phyloP scores from a whole-genome alignment of 1,140 invertebrate genomes.

The Bombyx mori region DNA sequence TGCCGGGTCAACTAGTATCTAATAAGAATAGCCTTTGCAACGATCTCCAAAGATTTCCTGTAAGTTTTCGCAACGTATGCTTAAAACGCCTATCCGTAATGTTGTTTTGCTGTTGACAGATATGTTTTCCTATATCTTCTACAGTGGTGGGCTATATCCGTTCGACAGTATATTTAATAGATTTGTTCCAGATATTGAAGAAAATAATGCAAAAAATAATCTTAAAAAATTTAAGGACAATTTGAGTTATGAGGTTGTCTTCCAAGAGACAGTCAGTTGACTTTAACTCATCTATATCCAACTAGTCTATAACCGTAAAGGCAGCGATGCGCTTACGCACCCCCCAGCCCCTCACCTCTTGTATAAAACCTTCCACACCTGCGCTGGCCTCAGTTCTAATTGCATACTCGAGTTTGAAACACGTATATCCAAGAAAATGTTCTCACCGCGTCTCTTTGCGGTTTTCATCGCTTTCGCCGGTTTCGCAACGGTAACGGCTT shows the following conservation, averaged over 20 bases:
- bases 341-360: constrained; percentile 34
- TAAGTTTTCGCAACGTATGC: no score
- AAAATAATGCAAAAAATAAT: neutral
- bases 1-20: no score
- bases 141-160: no score
- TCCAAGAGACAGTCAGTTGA: constrained; percentile 2
- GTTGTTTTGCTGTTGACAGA: no score
- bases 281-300: constrained; percentile 20
- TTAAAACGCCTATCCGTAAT: no score
- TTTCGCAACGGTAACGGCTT: constrained; percentile 33
- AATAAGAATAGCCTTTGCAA: no score
- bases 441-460: constrained; percentile 43
- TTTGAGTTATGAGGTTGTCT: neutral
- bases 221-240: no score
- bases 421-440: constrained; percentile 51
- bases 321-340: constrained; percentile 45
- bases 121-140: no score
- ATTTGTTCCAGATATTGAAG: neutral
- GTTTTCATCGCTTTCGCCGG: constrained; percentile 35
- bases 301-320: constrained; percentile 28
- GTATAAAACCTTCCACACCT: constrained; percentile 55
- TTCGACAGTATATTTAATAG: neutral
- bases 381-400: constrained; percentile 51
- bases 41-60: no score
- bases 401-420: constrained; percentile 27